Conservation (phyloP, 2,888 invertebrate genomes). For the Aphodius granarius region DNA sequence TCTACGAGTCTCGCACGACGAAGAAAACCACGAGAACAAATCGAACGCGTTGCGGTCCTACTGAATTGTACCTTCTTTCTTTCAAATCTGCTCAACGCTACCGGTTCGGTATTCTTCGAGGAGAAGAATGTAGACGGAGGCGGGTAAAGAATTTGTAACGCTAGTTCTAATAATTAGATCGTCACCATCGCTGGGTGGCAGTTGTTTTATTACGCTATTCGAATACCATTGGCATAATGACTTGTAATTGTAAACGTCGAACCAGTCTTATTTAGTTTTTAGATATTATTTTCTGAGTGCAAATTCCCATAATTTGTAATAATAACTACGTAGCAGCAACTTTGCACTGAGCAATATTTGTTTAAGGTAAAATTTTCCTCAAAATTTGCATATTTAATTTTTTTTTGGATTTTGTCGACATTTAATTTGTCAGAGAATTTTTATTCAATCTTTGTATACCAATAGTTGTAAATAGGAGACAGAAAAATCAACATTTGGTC, state of each 20-base stretch:
- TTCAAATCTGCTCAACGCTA: not conserved
- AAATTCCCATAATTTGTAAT: too few relatives aligned
- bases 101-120: not conserved
- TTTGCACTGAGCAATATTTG: too few relatives aligned
- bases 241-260: not conserved
- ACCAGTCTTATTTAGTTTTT: not conserved
- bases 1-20: not conserved
- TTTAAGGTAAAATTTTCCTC: too few relatives aligned
- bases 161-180: not conserved
- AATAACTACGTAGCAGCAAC: too few relatives aligned
- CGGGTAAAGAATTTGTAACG: not conserved
- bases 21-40: not conserved
- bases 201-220: not conserved
- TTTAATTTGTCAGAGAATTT: too few relatives aligned
- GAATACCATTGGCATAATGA: not conserved
- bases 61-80: not conserved
- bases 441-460: too few relatives aligned
- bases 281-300: not conserved
- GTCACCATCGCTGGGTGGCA: not conserved
- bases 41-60: not conserved
- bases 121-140: not conserved
- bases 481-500: too few relatives aligned
- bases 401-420: too few relatives aligned
- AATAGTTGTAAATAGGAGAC: too few relatives aligned
- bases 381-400: too few relatives aligned